phyloP scores from a whole-genome alignment of 2,888 invertebrate genomes.

The Acrocyrtus sp. region DNA sequence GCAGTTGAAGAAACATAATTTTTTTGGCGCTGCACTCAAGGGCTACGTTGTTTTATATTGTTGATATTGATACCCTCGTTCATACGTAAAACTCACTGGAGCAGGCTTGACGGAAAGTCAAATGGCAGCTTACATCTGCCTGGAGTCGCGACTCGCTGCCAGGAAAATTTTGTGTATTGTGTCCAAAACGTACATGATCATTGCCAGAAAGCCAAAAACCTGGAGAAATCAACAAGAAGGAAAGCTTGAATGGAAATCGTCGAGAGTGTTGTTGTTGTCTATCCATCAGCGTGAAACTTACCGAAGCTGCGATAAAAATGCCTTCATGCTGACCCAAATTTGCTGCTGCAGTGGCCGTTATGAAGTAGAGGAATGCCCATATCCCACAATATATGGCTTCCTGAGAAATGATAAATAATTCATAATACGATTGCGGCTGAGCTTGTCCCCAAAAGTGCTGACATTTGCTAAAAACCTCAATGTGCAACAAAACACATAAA shows the following conservation, averaged over 20 bases:
- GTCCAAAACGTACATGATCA: slow-evolving; percentile 41
- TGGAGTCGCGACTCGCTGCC: slow-evolving; percentile 27
- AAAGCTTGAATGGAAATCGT: neutral
- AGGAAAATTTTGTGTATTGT: slow-evolving; percentile 28
- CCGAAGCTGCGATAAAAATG: slow-evolving; percentile 77
- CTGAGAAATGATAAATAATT: slow-evolving; percentile 65
- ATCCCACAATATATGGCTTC: slow-evolving; percentile 79
- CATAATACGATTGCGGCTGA: too few relatives aligned
- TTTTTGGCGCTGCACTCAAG: too few relatives aligned
- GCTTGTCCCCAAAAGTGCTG: too few relatives aligned
- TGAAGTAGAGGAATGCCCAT: slow-evolving; percentile 80
- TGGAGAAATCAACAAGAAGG: neutral
- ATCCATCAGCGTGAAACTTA: slow-evolving; percentile 69
- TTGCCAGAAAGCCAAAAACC: slow-evolving; percentile 36
- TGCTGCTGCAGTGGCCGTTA: slow-evolving; percentile 78
- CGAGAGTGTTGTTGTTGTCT: neutral
- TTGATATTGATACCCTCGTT: too few relatives aligned
- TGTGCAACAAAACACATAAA: too few relatives aligned
- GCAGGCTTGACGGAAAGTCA: too few relatives aligned
- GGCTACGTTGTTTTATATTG: too few relatives aligned
- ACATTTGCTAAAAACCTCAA: too few relatives aligned
- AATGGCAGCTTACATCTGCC: slow-evolving; percentile 5
- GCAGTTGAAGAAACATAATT: too few relatives aligned
- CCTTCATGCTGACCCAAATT: slow-evolving; percentile 67
- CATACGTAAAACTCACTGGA: neutral